phyloP scores from a whole-genome alignment of 2,797 vertebrate species.

The Sphenopsis melanotis region DNA sequence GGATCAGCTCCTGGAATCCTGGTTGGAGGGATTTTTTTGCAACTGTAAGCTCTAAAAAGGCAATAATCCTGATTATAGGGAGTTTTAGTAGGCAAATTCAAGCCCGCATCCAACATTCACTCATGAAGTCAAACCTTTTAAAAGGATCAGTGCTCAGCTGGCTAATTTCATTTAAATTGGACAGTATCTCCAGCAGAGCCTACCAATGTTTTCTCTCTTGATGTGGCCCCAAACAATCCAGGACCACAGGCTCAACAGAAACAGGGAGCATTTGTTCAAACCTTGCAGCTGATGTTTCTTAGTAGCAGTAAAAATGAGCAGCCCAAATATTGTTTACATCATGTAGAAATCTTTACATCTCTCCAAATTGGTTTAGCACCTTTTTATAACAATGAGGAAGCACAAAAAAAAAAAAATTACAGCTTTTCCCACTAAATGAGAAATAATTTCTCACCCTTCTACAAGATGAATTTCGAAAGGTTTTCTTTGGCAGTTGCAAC shows the following conservation, averaged over 20 bases:
- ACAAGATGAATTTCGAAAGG: background rate
- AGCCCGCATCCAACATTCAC: background rate
- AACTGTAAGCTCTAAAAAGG: background rate
- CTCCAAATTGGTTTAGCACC: background rate
- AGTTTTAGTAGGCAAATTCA: conserved; percentile 23
- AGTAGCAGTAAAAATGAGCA: background rate
- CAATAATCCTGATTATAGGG: conserved; percentile 18
- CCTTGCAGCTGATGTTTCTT: background rate
- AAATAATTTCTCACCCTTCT: background rate
- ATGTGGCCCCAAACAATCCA: conserved; percentile 1
- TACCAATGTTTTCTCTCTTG: conserved; percentile 4
- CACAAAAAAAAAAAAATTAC: background rate
- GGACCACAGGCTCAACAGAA: background rate
- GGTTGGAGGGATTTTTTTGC: background rate
- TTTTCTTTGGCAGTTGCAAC: background rate
- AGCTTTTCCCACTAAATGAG: background rate
- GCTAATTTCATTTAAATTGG: conserved; percentile 53
- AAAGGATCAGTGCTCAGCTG: conserved; percentile 27
- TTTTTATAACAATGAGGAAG: background rate
- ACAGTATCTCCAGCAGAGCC: conserved; percentile 41
- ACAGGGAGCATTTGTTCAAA: background rate
- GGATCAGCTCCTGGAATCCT: conserved; percentile 23
- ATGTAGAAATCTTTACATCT: background rate
- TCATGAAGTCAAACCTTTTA: conserved; percentile 11
- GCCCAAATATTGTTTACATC: background rate